phyloP scores from a whole-genome alignment of 2,113 vertebrate species.

The Siniperca chuatsi region DNA sequence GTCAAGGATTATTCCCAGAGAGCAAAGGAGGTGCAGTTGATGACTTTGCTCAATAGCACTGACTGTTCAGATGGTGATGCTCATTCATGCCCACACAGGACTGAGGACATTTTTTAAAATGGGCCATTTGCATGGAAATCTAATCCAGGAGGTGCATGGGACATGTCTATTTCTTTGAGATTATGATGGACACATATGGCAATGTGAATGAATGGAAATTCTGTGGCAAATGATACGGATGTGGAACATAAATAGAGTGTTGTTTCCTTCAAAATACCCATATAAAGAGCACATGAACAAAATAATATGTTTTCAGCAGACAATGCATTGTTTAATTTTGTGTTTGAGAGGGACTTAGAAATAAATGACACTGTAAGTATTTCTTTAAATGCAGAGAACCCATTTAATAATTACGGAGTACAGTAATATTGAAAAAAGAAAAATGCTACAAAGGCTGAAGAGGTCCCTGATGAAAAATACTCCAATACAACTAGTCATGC shows the following conservation, averaged over 20 bases:
- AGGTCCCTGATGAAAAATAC: neutral
- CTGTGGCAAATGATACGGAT: neutral
- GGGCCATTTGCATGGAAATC: neutral
- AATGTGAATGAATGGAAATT: neutral
- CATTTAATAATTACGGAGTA: too few species aligned
- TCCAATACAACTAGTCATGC: neutral
- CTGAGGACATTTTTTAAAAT: neutral
- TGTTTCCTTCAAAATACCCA: conserved; percentile 2
- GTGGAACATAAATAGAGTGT: neutral
- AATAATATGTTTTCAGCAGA: conserved; percentile 4
- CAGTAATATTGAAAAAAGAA: neutral
- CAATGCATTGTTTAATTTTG: neutral
- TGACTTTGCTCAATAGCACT: neutral
- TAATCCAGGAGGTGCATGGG: neutral
- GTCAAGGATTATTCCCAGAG: conserved; percentile 27
- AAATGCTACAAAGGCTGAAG: neutral
- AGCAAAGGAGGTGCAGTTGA: neutral
- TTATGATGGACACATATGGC: neutral
- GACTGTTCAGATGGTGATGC: conserved; percentile 4
- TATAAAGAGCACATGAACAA: conserved; percentile 60
- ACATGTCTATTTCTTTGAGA: neutral
- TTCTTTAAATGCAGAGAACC: neutral
- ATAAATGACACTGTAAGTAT: neutral
- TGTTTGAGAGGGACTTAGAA: too few species aligned
- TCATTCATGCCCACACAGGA: neutral